phyloP scores from a whole-genome alignment of 2,113 vertebrate genomes.

The Xenopus borealis region DNA sequence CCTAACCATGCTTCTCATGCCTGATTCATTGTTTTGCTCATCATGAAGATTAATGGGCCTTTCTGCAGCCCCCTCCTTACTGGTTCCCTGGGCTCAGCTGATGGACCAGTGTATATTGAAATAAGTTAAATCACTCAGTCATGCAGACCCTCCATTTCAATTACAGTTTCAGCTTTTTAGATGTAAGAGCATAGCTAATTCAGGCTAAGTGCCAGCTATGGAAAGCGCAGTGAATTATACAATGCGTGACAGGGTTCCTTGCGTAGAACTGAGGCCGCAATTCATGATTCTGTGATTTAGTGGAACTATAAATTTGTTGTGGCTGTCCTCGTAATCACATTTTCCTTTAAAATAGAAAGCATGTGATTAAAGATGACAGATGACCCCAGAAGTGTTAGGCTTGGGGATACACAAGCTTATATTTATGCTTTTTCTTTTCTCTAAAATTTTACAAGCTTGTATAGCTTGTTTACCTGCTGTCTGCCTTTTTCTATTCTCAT shows the following conservation, averaged over 20 bases:
- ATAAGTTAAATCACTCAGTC: not conserved
- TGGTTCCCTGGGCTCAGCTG: not conserved
- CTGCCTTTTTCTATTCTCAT: too few relatives aligned
- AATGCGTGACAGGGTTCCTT: not conserved
- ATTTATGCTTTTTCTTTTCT: too few relatives aligned
- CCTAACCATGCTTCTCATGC: too few relatives aligned
- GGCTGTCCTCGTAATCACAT: not conserved
- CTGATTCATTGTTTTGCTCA: not conserved
- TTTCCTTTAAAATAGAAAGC: not conserved
- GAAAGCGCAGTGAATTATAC: not conserved
- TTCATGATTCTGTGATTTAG: not conserved
- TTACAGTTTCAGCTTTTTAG: not conserved
- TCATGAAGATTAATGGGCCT: not conserved
- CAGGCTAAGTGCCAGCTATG: not conserved
- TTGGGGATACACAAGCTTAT: too few relatives aligned
- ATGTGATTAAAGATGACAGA: slow-evolving; percentile 1
- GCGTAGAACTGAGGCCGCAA: not conserved
- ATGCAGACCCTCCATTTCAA: not conserved
- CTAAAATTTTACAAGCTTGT: too few relatives aligned
- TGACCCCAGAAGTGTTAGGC: not conserved
- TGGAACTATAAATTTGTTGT: not conserved
- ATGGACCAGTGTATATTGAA: not conserved
- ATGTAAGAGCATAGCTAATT: not conserved
- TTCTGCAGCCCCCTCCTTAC: not conserved
- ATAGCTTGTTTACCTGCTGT: too few relatives aligned